Conservation (phyloP, 2,888 invertebrate genomes). For the Monopis laevigella region DNA sequence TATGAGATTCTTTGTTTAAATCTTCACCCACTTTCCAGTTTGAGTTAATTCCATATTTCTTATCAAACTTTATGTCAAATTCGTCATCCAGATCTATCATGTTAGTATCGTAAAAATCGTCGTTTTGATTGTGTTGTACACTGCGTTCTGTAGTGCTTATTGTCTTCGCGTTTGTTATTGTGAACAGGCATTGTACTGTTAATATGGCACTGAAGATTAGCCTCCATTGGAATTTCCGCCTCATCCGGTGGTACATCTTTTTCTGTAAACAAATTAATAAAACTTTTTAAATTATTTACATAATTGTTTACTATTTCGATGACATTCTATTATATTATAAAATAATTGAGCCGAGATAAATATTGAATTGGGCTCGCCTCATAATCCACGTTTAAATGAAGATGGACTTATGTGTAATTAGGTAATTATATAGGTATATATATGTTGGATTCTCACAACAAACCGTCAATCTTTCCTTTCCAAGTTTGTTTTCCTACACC, state of each 20-base stretch:
- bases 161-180: conserved; percentile 28
- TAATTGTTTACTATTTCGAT: no score
- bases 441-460: no score
- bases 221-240: conserved; percentile 41
- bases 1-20: conserved; percentile 42
- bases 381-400: no score
- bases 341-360: no score
- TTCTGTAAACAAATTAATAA: background rate
- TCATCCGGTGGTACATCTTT: conserved; percentile 43
- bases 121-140: conserved; percentile 18
- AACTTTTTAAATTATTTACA: background rate
- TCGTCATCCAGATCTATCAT: conserved; percentile 55
- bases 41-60: conserved; percentile 37
- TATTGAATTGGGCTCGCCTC: no score
- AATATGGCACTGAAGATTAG: conserved; percentile 37
- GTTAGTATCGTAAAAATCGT: conserved; percentile 44
- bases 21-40: conserved; percentile 31
- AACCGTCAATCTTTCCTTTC: no score
- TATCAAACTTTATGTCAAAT: conserved; percentile 41
- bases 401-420: no score
- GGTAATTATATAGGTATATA: no score
- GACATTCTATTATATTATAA: no score
- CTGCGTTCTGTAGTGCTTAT: conserved; percentile 27
- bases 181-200: conserved; percentile 28
- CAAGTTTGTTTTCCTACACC: no score